Percentiles rank a stretch among this genome's conserved stretches.
Conservation (phyloP, 2,888 invertebrate species). For the Hydroisotoma schaefferi region DNA sequence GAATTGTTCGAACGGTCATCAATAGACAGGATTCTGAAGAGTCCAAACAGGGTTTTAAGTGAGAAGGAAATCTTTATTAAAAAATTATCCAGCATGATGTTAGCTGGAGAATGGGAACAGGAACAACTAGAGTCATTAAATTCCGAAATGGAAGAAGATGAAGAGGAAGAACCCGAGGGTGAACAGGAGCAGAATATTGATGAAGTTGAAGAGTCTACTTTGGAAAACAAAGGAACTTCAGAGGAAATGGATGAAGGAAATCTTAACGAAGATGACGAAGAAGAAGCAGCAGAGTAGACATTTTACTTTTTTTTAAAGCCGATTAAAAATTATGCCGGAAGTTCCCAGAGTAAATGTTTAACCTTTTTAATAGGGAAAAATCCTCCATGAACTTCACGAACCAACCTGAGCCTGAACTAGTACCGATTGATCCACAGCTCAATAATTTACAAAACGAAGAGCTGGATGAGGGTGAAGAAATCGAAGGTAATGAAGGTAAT, state of each 20-base stretch:
- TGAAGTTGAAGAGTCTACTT: slow-evolving; percentile 1
- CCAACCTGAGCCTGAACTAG: too few species aligned
- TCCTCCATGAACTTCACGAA: too few species aligned
- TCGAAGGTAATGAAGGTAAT: slow-evolving; percentile 11
- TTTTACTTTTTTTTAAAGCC: not conserved
- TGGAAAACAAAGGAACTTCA: not conserved
- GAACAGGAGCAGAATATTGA: slow-evolving; percentile 14
- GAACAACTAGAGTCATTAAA: not conserved
- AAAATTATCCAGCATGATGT: not conserved
- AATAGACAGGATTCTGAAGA: not conserved
- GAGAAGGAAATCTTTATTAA: too few species aligned
- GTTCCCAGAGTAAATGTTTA: too few species aligned
- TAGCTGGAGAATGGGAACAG: slow-evolving; percentile 4
- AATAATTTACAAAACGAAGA: not conserved
- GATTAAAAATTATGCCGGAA: too few species aligned
- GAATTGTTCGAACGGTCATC: not conserved
- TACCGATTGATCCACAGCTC: too few species aligned
- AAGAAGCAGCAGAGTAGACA: slow-evolving; percentile 7
- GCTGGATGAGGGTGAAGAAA: slow-evolving; percentile 15
- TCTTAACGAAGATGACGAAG: slow-evolving; percentile 6
- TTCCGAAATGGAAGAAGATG: not conserved
- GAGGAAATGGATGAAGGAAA: not conserved
- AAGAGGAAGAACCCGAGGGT: slow-evolving; percentile 5
- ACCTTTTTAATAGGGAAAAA: too few species aligned
- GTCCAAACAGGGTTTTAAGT: not conserved